Evolutionary conservation across 2,888 invertebrate genomes (phyloP).

Genomic region (Rhagonycha lutea): DNA sequence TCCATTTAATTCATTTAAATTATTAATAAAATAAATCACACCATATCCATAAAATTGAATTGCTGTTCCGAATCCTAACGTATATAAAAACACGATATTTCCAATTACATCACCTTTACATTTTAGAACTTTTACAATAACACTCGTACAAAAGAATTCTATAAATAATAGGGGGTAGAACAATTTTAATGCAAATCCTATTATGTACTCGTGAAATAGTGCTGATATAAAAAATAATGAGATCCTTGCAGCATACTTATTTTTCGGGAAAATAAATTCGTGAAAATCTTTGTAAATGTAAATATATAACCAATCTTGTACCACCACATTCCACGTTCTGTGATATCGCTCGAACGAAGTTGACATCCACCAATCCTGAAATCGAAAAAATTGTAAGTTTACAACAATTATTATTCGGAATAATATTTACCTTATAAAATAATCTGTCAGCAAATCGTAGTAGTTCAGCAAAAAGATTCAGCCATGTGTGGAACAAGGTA

Average conservation of each 20-base stretch:
- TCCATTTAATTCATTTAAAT: neutral
- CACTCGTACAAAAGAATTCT: constrained; percentile 74
- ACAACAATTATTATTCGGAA: neutral
- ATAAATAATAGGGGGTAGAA: constrained; percentile 86
- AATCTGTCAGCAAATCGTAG: constrained; percentile 84
- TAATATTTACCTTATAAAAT: constrained; percentile 68
- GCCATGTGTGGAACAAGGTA: constrained; percentile 86
- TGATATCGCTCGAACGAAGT: constrained; percentile 81
- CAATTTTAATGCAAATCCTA: constrained; percentile 78
- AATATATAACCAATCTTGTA: constrained; percentile 91
- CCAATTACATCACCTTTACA: constrained; percentile 58
- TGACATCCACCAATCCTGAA: constrained; percentile 93
- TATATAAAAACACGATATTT: constrained; percentile 84
- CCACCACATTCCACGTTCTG: constrained; percentile 92
- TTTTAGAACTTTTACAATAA: constrained; percentile 60
- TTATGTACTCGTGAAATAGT: constrained; percentile 84
- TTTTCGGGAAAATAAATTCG: constrained; percentile 54
- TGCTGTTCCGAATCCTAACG: constrained; percentile 75
- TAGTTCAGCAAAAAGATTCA: constrained; percentile 89
- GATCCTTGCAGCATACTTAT: constrained; percentile 60
- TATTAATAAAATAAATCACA: neutral
- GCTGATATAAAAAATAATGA: constrained; percentile 81
- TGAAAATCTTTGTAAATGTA: constrained; percentile 81
- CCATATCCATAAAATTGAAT: neutral
- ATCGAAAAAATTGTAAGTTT: constrained; percentile 3